Evolutionary conservation across 2,113 vertebrate genomes (phyloP).

Genomic region (Galeopterus variegatus): DNA sequence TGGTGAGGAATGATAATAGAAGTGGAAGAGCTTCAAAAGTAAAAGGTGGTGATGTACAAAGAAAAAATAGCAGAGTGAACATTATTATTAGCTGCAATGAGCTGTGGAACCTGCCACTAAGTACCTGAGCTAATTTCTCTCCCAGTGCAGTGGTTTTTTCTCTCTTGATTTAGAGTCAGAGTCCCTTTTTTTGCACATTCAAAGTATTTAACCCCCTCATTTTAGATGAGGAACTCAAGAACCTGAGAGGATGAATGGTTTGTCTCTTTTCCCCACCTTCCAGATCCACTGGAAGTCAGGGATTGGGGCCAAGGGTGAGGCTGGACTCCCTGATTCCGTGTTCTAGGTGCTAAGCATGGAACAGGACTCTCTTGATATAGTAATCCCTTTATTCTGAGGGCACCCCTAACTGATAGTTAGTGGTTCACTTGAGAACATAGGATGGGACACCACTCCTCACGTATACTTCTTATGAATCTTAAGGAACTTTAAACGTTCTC

Average conservation of each 20-base stretch:
- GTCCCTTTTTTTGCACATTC: not conserved
- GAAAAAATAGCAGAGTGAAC: not conserved
- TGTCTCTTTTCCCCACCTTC: not conserved
- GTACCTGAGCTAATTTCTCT: not conserved
- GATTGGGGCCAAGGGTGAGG: not conserved
- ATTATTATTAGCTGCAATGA: not conserved
- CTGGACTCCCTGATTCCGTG: not conserved
- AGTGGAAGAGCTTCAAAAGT: not conserved
- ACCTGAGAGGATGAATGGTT: not conserved
- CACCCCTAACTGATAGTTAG: not conserved
- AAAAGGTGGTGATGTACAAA: not conserved
- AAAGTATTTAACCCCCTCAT: not conserved
- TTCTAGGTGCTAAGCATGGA: not conserved
- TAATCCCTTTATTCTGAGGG: not conserved
- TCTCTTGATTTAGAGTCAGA: not conserved
- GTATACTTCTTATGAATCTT: not conserved
- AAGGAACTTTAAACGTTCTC: not conserved
- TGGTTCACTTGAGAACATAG: not conserved
- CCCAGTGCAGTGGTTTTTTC: not conserved
- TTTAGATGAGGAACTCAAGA: not conserved
- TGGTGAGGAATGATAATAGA: not conserved
- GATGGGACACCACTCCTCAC: not conserved
- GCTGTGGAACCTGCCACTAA: fast-evolving
- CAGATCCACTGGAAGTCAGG: not conserved
- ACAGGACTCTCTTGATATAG: not conserved